Evolutionary conservation across 64 coral and sea anemone species (phyloP).

Genomic region (Stichodactyla helianthus): DNA sequence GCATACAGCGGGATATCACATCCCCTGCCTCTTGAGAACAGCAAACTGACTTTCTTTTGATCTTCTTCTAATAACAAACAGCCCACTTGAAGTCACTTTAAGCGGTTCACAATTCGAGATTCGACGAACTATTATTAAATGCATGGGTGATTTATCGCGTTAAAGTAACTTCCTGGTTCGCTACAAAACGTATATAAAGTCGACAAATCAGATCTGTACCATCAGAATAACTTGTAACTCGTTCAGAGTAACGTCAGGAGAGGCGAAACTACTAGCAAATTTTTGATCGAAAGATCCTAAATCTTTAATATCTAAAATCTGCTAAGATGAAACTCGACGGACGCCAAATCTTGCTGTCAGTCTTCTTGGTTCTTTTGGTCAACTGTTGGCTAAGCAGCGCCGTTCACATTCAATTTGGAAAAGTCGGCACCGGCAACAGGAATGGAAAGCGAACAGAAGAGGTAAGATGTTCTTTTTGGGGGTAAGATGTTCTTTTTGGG

Average conservation of each 20-base stretch:
- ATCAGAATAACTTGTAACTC: neutral
- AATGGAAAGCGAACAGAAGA: neutral
- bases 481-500: no score
- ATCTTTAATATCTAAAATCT: neutral
- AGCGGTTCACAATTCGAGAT: neutral
- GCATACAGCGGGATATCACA: neutral
- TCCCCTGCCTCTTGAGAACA: neutral
- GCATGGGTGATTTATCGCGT: neutral
- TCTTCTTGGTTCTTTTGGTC: neutral
- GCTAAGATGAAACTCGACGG: neutral
- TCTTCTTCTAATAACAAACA: neutral
- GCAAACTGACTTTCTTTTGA: neutral
- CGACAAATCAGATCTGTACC: neutral
- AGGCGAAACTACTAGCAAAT: neutral
- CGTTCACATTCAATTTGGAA: neutral
- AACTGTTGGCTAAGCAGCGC: neutral
- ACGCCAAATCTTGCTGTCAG: neutral
- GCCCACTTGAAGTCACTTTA: constrained; percentile 4
- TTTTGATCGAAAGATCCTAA: neutral
- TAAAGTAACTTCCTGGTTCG: constrained; percentile 9
- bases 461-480: neutral
- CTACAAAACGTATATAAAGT: neutral
- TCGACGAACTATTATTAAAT: neutral
- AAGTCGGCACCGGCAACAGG: neutral
- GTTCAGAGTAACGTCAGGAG: neutral